Evolutionary conservation across 2,797 vertebrate genomes (phyloP).

Genomic region (Centropyge bicolor): DNA sequence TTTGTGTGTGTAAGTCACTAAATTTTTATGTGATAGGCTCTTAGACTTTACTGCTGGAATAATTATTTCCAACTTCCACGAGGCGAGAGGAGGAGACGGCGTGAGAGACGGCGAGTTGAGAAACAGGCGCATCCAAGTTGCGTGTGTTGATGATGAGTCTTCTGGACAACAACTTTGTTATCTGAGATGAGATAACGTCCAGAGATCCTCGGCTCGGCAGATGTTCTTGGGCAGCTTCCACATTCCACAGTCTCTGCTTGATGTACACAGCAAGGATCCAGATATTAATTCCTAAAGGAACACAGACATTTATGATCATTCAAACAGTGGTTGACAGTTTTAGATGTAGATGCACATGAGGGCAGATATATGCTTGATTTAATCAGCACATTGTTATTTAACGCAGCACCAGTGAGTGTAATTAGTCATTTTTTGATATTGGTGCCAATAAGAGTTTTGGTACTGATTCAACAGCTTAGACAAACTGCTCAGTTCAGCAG

Average conservation of each 20-base stretch:
- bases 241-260: slow-evolving; percentile 26
- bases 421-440: neutral
- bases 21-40: slow-evolving; percentile 52
- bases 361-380: neutral
- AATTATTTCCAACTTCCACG: slow-evolving; percentile 46
- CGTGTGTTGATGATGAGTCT: slow-evolving; percentile 71
- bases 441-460: neutral
- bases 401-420: neutral
- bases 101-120: neutral
- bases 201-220: slow-evolving; percentile 64
- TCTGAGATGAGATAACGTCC: slow-evolving; percentile 77
- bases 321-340: neutral
- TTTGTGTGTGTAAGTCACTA: slow-evolving; percentile 34
- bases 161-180: slow-evolving; percentile 72
- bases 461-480: neutral
- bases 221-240: slow-evolving; percentile 58
- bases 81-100: neutral
- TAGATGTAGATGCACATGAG: neutral
- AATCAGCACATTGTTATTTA: neutral
- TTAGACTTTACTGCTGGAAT: slow-evolving; percentile 57
- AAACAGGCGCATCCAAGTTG: slow-evolving; percentile 50
- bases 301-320: neutral
- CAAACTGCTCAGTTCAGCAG: too few species aligned
- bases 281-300: neutral
- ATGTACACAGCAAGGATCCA: neutral